A percentile compares a stretch with the other conserved stretches of the same genome.
phyloP scores from a whole-genome alignment of 2,888 invertebrate genomes.

The Lasioglossum leucozonium region DNA sequence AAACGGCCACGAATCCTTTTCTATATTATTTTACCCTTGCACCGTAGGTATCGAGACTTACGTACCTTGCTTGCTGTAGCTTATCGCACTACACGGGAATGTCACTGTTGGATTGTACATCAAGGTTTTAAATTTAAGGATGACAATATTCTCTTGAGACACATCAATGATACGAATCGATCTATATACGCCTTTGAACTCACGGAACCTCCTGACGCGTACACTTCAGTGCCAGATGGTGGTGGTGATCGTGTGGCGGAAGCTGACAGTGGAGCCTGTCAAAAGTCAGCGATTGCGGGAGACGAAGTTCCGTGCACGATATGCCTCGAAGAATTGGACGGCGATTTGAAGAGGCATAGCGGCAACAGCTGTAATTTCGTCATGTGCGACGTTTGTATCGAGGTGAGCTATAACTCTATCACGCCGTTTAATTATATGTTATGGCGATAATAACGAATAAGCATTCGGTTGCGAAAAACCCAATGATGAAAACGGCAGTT shows the following conservation, averaged over 20 bases:
- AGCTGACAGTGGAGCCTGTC: conserved; percentile 69
- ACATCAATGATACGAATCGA: conserved; percentile 85
- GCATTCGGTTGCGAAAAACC: conserved; percentile 36
- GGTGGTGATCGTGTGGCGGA: conserved; percentile 74
- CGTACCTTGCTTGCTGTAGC: conserved; percentile 64
- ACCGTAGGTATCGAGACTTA: conserved; percentile 67
- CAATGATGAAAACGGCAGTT: conserved; percentile 85
- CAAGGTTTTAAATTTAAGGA: conserved; percentile 83
- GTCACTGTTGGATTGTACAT: conserved; percentile 68
- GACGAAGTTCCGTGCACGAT: conserved; percentile 85
- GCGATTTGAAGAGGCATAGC: conserved; percentile 86
- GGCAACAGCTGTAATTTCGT: conserved; percentile 86
- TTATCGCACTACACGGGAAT: conserved; percentile 67
- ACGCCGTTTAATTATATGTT: background rate
- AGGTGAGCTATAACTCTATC: conserved; percentile 82
- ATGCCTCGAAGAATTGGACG: conserved; percentile 87
- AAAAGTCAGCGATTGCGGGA: conserved; percentile 72
- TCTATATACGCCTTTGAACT: conserved; percentile 85
- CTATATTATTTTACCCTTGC: conserved; percentile 69
- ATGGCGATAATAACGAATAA: background rate
- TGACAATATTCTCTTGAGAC: conserved; percentile 85
- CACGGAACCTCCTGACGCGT: conserved; percentile 80
- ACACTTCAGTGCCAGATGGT: conserved; percentile 71
- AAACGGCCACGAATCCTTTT: conserved; percentile 40
- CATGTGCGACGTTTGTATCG: conserved; percentile 86